Conservation (phyloP, 2,113 vertebrate genomes). For the Zosterops lateralis region DNA sequence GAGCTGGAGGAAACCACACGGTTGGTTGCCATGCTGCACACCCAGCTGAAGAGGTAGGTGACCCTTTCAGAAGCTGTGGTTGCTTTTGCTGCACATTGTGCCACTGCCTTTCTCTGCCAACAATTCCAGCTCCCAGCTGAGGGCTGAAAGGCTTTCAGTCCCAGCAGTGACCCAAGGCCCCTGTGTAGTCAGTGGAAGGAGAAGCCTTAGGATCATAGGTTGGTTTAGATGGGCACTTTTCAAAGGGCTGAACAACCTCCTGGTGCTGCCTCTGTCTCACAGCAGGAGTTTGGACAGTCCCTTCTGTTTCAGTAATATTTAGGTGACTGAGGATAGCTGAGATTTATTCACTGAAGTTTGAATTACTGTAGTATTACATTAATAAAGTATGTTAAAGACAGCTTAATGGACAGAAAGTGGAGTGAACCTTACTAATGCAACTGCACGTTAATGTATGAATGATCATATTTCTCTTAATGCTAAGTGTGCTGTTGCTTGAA, state of each 20-base stretch:
- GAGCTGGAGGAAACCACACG: constrained; percentile 93
- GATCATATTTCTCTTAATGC: not conserved
- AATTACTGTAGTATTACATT: not conserved
- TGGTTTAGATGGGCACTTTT: not conserved
- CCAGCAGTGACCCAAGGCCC: not conserved
- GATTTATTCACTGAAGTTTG: not conserved
- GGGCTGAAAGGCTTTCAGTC: not conserved
- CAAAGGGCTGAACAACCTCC: not conserved
- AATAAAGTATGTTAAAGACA: not conserved
- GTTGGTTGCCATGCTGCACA: constrained; percentile 81
- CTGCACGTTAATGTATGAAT: rapidly evolving
- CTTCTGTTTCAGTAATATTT: not conserved
- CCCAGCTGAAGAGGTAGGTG: constrained; percentile 88
- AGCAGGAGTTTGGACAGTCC: not conserved
- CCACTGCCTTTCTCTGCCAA: not conserved
- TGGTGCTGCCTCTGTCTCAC: not conserved
- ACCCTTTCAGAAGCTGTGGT: not conserved
- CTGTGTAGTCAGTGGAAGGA: not conserved
- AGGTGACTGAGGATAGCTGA: not conserved
- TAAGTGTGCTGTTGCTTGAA: not conserved
- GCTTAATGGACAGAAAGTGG: not conserved
- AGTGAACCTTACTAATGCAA: not conserved
- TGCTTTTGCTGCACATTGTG: not conserved
- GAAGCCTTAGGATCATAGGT: rapidly evolving
- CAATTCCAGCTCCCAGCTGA: not conserved